A percentile compares a stretch with the other conserved stretches of the same genome.
Conservation (phyloP, 2,797 vertebrate genomes). For the Sebastiscus albofasciatus region DNA sequence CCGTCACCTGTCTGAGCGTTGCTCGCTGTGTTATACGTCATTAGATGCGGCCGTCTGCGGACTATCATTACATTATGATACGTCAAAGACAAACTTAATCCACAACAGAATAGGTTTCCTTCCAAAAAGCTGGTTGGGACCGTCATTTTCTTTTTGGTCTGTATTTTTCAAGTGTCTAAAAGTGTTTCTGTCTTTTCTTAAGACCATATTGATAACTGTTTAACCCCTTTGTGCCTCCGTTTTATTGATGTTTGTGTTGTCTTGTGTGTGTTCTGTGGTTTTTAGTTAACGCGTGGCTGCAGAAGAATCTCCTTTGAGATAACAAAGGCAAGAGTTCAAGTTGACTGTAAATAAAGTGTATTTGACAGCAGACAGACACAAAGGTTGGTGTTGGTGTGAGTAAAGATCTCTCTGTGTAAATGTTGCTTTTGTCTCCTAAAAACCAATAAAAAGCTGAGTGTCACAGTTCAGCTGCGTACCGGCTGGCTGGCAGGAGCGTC, state of each 20-base stretch:
- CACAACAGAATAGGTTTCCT: too few relatives aligned
- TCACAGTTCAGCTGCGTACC: constrained; percentile 22
- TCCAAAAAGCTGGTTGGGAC: too few relatives aligned
- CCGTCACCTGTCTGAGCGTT: too few relatives aligned
- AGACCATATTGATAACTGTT: neutral
- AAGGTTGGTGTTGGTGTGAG: neutral
- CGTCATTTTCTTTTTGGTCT: too few relatives aligned
- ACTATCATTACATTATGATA: too few relatives aligned
- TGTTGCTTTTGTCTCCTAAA: constrained; percentile 5
- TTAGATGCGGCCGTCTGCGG: too few relatives aligned
- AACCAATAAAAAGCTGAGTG: neutral
- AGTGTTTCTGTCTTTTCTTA: neutral
- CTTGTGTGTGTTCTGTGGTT: neutral
- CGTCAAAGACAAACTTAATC: too few relatives aligned
- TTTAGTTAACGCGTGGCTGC: neutral
- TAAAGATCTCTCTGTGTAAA: constrained; percentile 1
- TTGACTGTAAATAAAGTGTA: too few relatives aligned
- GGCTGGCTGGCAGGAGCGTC: constrained; percentile 1
- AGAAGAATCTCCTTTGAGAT: neutral
- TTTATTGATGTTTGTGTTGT: neutral
- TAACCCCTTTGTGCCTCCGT: neutral
- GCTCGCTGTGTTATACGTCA: too few relatives aligned
- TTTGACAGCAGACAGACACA: too few relatives aligned
- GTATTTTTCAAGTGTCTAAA: too few relatives aligned
- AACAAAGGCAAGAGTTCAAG: neutral